Evolutionary conservation across 1,140 invertebrate species (phyloP).

Genomic region (Melipona quadrifasciata): DNA sequence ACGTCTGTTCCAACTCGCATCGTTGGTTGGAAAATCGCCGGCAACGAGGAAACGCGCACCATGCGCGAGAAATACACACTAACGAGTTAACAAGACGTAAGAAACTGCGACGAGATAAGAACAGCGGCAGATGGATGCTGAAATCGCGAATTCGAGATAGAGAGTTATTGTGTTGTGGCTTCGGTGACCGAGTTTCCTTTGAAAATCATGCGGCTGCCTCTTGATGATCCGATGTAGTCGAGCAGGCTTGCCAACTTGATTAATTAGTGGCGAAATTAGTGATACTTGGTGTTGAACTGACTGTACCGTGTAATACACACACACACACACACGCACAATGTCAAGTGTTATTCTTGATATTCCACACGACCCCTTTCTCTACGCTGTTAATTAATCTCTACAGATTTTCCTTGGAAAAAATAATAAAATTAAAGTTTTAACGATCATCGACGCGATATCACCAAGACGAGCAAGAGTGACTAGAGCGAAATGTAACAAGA

Average conservation of each 20-base stretch:
- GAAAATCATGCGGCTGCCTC: neutral
- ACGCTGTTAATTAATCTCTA: neutral
- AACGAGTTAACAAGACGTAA: neutral
- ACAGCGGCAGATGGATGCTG: neutral
- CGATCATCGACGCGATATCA: neutral
- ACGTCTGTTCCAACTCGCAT: neutral
- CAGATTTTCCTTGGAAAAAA: neutral
- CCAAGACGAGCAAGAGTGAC: neutral
- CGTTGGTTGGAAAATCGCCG: neutral
- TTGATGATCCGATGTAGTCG: neutral
- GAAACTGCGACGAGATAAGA: neutral
- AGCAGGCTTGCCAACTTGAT: neutral
- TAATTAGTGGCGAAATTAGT: constrained; percentile 1
- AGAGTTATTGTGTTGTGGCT: constrained; percentile 13
- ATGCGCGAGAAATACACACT: neutral
- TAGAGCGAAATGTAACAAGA: neutral
- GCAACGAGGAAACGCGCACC: neutral
- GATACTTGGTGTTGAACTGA: neutral
- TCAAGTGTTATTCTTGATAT: neutral
- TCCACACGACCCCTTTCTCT: neutral
- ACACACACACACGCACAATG: no score
- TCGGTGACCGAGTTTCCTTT: constrained; percentile 25
- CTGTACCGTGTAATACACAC: neutral
- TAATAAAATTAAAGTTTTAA: neutral
- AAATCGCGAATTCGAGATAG: constrained; percentile 1